Evolutionary conservation across 2,113 vertebrate genomes (phyloP).

Genomic region (Chroicocephalus ridibundus): DNA sequence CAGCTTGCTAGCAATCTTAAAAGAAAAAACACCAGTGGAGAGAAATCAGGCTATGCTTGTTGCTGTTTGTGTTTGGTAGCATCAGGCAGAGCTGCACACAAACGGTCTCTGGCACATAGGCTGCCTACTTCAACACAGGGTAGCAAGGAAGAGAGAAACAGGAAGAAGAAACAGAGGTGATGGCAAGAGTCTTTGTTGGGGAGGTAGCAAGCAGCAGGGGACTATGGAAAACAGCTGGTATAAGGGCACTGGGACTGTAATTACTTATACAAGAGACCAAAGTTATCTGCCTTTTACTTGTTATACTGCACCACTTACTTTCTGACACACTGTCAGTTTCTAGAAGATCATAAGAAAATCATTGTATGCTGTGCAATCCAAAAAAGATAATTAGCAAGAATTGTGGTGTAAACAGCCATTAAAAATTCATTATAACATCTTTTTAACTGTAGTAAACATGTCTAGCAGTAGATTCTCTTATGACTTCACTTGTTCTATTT

Average conservation of each 20-base stretch:
- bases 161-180: not conserved
- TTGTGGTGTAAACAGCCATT: conserved; percentile 64
- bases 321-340: not conserved
- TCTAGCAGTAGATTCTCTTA: conserved; percentile 49
- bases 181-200: not conserved
- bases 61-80: not conserved
- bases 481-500: conserved; percentile 9
- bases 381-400: conserved; percentile 63
- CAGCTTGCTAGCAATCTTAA: not conserved
- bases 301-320: not conserved
- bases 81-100: not conserved
- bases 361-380: conserved; percentile 17
- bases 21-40: not conserved
- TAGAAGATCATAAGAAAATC: conserved; percentile 51
- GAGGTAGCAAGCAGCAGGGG: not conserved
- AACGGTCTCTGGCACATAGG: fast-evolving
- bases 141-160: not conserved
- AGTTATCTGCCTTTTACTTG: not conserved
- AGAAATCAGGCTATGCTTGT: not conserved
- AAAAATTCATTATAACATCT: conserved; percentile 66
- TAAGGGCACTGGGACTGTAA: not conserved
- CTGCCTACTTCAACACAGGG: not conserved
- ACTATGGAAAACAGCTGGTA: not conserved
- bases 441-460: conserved; percentile 68
- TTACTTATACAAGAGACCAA: not conserved